Evolutionary conservation across 2,113 vertebrate genomes (phyloP).

Genomic region (Myotis brandtii): DNA sequence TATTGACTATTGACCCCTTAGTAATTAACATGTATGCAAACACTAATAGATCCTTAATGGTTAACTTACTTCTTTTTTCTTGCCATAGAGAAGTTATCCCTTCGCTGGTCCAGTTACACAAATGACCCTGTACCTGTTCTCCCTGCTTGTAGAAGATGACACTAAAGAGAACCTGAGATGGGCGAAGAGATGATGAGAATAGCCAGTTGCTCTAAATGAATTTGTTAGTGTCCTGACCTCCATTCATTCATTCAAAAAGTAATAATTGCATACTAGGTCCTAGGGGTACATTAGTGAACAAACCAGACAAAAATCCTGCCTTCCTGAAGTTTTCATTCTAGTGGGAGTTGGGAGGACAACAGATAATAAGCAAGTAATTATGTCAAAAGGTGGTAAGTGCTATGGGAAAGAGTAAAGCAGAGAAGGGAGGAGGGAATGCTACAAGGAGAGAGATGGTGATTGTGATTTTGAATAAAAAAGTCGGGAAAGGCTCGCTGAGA

Average conservation of each 20-base stretch:
- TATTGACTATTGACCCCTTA: background rate
- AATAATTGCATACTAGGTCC: background rate
- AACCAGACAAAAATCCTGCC: background rate
- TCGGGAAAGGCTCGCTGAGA: background rate
- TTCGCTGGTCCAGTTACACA: background rate
- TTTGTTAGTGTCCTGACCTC: background rate
- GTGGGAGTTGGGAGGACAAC: background rate
- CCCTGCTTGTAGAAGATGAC: background rate
- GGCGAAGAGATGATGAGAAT: background rate
- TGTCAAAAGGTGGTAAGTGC: background rate
- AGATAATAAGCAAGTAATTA: background rate
- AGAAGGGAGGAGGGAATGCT: background rate
- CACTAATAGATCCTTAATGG: background rate
- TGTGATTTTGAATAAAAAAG: background rate
- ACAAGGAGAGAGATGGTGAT: background rate
- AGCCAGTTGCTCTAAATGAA: background rate
- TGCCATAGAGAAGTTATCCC: background rate
- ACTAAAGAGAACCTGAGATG: background rate
- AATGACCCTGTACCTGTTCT: background rate
- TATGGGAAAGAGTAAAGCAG: background rate
- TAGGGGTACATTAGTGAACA: background rate
- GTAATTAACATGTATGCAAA: slow-evolving; percentile 14
- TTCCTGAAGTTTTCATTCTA: background rate
- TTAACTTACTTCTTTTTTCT: background rate
- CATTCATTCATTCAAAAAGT: background rate